These are phyloP conservation scores for Panulirus ornatus DNA, from an alignment of 1,140 invertebrate species.

Conservation along the genomic window DNA sequence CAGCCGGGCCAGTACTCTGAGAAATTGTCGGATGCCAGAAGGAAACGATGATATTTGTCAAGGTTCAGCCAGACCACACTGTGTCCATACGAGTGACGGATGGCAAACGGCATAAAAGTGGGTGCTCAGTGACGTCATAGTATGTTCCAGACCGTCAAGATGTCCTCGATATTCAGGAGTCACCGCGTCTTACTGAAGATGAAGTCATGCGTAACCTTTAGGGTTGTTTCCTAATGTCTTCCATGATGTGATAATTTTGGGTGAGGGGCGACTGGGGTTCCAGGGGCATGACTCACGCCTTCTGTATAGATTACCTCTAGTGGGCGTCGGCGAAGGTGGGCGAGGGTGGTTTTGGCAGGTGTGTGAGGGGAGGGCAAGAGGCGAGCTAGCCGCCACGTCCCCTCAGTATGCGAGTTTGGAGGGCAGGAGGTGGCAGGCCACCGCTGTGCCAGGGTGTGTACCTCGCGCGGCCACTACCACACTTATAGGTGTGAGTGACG, in stretches of 20 bases:
- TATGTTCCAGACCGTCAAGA: too few relatives aligned
- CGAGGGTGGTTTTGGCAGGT: slow-evolving; percentile 7
- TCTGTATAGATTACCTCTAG: slow-evolving; percentile 4
- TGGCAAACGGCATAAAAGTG: too few relatives aligned
- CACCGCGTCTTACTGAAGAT: too few relatives aligned
- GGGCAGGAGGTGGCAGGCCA: background rate
- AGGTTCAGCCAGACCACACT: too few relatives aligned
- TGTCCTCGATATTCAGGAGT: too few relatives aligned
- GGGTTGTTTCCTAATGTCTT: background rate
- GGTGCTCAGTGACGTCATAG: too few relatives aligned
- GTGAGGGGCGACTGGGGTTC: background rate
- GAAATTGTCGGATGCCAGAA: too few relatives aligned
- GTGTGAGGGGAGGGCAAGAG: background rate
- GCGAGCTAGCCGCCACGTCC: background rate
- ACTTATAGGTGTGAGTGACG: too few relatives aligned
- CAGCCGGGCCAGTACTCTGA: too few relatives aligned
- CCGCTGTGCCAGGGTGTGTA: background rate
- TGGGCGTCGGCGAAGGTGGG: slow-evolving; percentile 1
- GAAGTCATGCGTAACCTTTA: background rate
- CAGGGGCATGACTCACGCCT: background rate
- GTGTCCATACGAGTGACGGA: too few relatives aligned
- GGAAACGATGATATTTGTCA: too few relatives aligned
- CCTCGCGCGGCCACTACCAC: too few relatives aligned
- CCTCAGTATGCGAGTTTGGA: background rate
- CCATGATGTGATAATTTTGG: background rate